Conservation (phyloP, 2,797 vertebrate genomes). For the Falco columbarius region DNA sequence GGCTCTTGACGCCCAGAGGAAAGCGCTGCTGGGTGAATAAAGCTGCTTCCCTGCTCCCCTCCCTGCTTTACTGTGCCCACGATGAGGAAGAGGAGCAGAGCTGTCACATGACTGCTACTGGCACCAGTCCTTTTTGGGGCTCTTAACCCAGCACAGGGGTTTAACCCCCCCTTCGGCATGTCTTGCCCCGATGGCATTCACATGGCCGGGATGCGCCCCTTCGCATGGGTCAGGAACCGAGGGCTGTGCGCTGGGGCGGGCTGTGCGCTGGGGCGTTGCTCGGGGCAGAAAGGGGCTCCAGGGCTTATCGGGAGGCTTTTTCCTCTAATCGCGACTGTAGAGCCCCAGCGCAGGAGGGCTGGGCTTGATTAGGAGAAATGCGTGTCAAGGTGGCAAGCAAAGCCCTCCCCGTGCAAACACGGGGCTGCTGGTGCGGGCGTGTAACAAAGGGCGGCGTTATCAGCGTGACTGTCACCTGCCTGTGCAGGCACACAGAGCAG, state of each 20-base stretch:
- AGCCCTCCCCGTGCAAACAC: constrained; percentile 9
- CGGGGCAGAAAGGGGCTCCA: background rate
- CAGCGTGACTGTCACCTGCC: background rate
- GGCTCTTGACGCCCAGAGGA: background rate
- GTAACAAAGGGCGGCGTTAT: background rate
- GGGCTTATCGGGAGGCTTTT: background rate
- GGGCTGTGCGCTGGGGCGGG: background rate
- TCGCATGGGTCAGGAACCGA: accelerated
- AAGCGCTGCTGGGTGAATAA: constrained; percentile 67
- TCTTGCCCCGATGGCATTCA: background rate
- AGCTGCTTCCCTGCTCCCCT: constrained; percentile 29
- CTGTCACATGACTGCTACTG: constrained; percentile 40
- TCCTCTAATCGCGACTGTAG: background rate
- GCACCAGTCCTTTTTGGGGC: constrained; percentile 20
- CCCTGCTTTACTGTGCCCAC: background rate
- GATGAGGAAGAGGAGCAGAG: constrained; percentile 44
- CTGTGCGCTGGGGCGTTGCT: background rate
- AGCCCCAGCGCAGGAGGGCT: background rate
- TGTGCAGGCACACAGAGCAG: background rate
- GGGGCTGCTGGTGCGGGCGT: background rate
- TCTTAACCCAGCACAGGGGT: constrained; percentile 58
- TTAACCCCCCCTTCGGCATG: background rate
- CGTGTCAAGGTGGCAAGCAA: background rate
- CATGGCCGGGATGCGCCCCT: background rate
- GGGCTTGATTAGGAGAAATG: background rate